Evolutionary conservation across 2,113 vertebrate species (phyloP).

Genomic region (Oryzias javanicus): DNA sequence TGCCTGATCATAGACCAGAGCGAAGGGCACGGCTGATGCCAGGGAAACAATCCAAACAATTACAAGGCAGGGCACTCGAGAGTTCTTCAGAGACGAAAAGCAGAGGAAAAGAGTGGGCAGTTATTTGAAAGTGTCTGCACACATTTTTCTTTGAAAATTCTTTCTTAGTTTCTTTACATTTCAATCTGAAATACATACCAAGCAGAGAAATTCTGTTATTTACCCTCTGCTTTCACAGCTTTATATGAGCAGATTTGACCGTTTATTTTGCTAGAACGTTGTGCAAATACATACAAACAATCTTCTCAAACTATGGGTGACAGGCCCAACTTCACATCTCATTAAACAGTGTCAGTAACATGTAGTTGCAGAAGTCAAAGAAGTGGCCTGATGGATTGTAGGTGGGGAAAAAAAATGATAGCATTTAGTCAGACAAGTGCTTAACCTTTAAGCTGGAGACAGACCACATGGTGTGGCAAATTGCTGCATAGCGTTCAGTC

Average conservation of each 20-base stretch:
- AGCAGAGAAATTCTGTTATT: no score
- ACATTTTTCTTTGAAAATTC: no score
- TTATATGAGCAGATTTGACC: no score
- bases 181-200: no score
- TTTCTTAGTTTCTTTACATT: no score
- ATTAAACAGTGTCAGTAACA: background rate
- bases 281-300: no score
- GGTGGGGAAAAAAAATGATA: background rate
- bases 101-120: background rate
- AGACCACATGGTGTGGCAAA: slow-evolving; percentile 82
- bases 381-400: background rate
- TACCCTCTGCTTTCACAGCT: no score
- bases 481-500: slow-evolving; percentile 74
- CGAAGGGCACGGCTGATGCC: slow-evolving; percentile 72
- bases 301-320: background rate
- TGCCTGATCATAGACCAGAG: slow-evolving; percentile 75
- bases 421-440: background rate
- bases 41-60: slow-evolving; percentile 73
- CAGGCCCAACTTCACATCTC: background rate
- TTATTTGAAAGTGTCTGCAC: background rate
- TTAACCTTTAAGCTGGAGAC: slow-evolving; percentile 66
- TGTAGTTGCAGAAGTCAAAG: background rate
- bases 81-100: slow-evolving; percentile 48
- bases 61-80: slow-evolving; percentile 66
- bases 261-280: no score